Conservation (phyloP, 1,140 invertebrate species). For the Chymomyza costata region DNA sequence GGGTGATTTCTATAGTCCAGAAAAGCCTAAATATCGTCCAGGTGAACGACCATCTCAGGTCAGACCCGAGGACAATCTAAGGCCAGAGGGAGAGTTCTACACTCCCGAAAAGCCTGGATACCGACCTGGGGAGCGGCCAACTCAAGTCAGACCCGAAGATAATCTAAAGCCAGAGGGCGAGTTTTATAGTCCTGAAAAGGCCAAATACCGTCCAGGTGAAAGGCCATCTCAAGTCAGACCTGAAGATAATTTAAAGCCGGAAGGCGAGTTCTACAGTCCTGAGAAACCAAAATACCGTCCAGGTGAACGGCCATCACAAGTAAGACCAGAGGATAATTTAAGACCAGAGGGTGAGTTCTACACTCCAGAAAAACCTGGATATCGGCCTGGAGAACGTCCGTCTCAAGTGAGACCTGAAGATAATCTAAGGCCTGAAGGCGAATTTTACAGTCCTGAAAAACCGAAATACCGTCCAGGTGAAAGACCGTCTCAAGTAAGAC, state of each 20-base stretch:
- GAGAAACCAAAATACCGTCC: slow-evolving; percentile 74
- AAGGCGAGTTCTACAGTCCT: slow-evolving; percentile 78
- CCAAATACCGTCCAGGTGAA: slow-evolving; percentile 77
- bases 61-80: slow-evolving; percentile 75
- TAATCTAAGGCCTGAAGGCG: slow-evolving; percentile 80
- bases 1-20: slow-evolving; percentile 77
- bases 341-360: slow-evolving; percentile 76
- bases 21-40: slow-evolving; percentile 70
- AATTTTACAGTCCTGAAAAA: slow-evolving; percentile 77
- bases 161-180: slow-evolving; percentile 81
- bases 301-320: slow-evolving; percentile 48
- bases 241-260: slow-evolving; percentile 78
- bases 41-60: slow-evolving; percentile 75
- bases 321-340: slow-evolving; percentile 56
- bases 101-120: slow-evolving; percentile 77
- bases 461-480: too few relatives aligned
- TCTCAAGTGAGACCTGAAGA: slow-evolving; percentile 78
- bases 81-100: slow-evolving; percentile 78
- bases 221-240: slow-evolving; percentile 77
- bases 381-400: slow-evolving; percentile 77
- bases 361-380: slow-evolving; percentile 74
- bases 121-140: slow-evolving; percentile 75
- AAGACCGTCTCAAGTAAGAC: too few relatives aligned
- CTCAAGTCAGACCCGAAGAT: slow-evolving; percentile 76
- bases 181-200: slow-evolving; percentile 77